Conservation (phyloP, 2,113 vertebrate species). For the Protomyctophum bolini region DNA sequence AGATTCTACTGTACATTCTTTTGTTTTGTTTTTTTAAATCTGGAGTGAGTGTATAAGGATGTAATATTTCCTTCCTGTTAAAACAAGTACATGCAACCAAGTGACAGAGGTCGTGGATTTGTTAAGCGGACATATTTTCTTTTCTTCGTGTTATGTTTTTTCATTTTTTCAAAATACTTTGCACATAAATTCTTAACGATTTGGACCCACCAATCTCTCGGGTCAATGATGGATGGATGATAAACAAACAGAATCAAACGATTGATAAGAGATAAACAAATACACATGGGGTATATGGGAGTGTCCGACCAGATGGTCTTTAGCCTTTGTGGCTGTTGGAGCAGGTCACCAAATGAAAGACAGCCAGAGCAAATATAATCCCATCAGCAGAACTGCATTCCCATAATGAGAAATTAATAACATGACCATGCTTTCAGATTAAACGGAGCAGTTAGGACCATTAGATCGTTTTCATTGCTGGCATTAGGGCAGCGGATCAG, state of each 20-base stretch:
- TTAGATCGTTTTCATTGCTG: slow-evolving; percentile 83
- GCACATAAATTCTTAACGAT: slow-evolving; percentile 2
- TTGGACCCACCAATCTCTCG: background rate
- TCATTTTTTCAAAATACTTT: background rate
- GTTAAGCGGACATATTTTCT: background rate
- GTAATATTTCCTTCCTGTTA: background rate
- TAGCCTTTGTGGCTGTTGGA: slow-evolving; percentile 56
- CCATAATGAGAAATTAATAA: slow-evolving; percentile 84
- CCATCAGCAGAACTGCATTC: slow-evolving; percentile 79
- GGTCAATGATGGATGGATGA: slow-evolving; percentile 24
- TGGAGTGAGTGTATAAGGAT: slow-evolving; percentile 1
- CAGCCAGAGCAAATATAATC: slow-evolving; percentile 73
- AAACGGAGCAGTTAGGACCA: slow-evolving; percentile 79
- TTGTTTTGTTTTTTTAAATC: background rate
- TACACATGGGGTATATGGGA: slow-evolving; percentile 56
- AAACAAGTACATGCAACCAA: slow-evolving; percentile 7
- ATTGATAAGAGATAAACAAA: slow-evolving; percentile 51
- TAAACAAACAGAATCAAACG: slow-evolving; percentile 31
- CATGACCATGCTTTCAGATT: slow-evolving; percentile 80
- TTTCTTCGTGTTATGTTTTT: background rate
- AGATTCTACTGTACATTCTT: slow-evolving; percentile 20
- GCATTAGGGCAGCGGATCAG: slow-evolving; percentile 78
- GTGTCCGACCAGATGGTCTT: slow-evolving; percentile 66
- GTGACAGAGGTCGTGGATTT: background rate
- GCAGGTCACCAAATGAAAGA: slow-evolving; percentile 66